Evolutionary conservation across 2,113 vertebrate species (phyloP).

Genomic region (Clarias gariepinus): DNA sequence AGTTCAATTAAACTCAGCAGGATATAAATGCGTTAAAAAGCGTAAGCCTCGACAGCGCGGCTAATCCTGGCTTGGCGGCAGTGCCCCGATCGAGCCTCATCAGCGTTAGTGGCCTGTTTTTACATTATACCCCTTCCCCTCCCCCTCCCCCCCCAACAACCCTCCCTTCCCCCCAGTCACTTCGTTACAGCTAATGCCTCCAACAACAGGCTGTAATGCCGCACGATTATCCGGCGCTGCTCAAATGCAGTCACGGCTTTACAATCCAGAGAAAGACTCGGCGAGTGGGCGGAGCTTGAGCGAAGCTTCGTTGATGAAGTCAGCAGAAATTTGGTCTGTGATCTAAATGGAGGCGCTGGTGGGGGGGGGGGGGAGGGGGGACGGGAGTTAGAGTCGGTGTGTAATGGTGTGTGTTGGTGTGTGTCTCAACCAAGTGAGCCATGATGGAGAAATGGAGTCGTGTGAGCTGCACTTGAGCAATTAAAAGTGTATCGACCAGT

Average conservation of each 20-base stretch:
- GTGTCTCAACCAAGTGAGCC: background rate
- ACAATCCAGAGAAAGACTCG: constrained; percentile 67
- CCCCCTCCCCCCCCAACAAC: too few relatives aligned
- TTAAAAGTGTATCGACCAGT: too few relatives aligned
- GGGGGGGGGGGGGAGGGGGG: constrained; percentile 44
- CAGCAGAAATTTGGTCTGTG: constrained; percentile 73
- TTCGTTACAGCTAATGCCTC: constrained; percentile 79
- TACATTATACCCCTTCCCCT: constrained; percentile 55
- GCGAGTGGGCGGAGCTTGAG: constrained; percentile 57
- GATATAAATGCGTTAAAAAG: background rate
- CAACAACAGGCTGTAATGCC: constrained; percentile 79
- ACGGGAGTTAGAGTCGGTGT: constrained; percentile 35
- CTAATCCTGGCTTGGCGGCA: constrained; percentile 69
- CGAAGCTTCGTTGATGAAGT: constrained; percentile 74
- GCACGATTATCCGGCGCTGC: constrained; percentile 79
- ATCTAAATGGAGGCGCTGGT: constrained; percentile 65
- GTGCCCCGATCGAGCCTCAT: constrained; percentile 77
- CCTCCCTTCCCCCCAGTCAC: constrained; percentile 69
- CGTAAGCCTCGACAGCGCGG: constrained; percentile 49
- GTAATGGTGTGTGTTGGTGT: constrained; percentile 7
- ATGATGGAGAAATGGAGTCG: background rate
- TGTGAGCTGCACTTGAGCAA: background rate
- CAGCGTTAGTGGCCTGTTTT: constrained; percentile 76
- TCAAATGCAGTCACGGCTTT: constrained; percentile 74
- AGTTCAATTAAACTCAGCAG: too few relatives aligned